phyloP scores from a whole-genome alignment of 2,797 vertebrate genomes.

The Takifugu rubripes region DNA sequence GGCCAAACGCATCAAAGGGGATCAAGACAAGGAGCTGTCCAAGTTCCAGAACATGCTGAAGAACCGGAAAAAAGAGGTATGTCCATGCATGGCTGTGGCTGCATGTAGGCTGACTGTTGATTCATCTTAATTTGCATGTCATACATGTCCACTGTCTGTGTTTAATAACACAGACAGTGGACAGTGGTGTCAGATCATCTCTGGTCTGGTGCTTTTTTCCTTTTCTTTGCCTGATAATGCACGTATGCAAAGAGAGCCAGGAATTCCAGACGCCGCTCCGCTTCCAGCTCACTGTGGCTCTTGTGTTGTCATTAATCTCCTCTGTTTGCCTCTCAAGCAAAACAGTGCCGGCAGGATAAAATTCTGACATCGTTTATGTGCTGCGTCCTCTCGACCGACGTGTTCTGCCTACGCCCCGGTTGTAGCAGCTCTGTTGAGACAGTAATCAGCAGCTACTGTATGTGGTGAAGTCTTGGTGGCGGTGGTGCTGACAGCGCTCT shows the following conservation, averaged over 20 bases:
- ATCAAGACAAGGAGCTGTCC: constrained; percentile 95
- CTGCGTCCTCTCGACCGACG: constrained; percentile 6
- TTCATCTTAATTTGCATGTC: constrained; percentile 31
- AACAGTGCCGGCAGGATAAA: constrained; percentile 12
- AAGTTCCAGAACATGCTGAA: constrained; percentile 97
- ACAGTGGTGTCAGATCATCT: constrained; percentile 20
- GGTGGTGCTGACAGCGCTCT: constrained; percentile 8
- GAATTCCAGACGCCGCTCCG: constrained; percentile 23
- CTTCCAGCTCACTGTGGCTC: constrained; percentile 45
- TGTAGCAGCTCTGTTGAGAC: constrained; percentile 14
- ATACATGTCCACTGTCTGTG: constrained; percentile 16
- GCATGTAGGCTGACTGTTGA: background rate
- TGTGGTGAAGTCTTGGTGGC: constrained; percentile 12
- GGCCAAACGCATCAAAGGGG: constrained; percentile 94
- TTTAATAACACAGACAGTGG: constrained; percentile 14
- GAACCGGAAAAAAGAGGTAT: constrained; percentile 96
- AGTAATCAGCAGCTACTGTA: constrained; percentile 5
- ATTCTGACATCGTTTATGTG: constrained; percentile 12
- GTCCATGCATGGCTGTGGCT: constrained; percentile 22
- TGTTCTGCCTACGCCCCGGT: background rate
- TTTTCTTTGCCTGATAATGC: constrained; percentile 15
- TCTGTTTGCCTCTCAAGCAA: constrained; percentile 35
- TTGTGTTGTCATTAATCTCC: constrained; percentile 54
- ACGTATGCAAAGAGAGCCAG: constrained; percentile 21
- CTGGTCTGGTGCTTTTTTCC: constrained; percentile 23